phyloP scores from a whole-genome alignment of 1,140 invertebrate species.

The Sycobia sp. region DNA sequence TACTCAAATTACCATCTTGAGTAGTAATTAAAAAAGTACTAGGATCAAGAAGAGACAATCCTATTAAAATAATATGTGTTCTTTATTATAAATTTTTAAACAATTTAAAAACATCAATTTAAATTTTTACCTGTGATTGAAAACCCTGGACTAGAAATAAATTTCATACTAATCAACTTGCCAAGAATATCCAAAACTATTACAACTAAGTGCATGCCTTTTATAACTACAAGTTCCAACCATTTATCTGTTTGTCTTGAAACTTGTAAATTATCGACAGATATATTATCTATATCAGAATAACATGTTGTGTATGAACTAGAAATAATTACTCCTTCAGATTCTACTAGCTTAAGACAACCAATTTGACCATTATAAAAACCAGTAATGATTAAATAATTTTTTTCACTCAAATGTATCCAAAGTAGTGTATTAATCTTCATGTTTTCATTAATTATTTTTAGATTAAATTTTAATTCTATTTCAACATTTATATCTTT shows the following conservation, averaged over 20 bases:
- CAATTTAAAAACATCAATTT: not conserved
- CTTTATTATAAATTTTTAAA: constrained; percentile 3
- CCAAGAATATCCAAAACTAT: constrained; percentile 37
- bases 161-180: constrained; percentile 30
- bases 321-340: constrained; percentile 31
- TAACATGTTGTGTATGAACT: constrained; percentile 35
- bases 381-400: constrained; percentile 47
- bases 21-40: constrained; percentile 44
- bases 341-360: constrained; percentile 36
- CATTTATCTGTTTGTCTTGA: constrained; percentile 32
- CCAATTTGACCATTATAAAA: constrained; percentile 50
- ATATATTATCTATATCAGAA: constrained; percentile 43
- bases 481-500: constrained; percentile 35
- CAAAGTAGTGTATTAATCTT: constrained; percentile 49
- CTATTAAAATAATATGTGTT: constrained; percentile 38
- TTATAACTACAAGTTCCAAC: constrained; percentile 41
- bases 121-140: constrained; percentile 45
- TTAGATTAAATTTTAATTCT: constrained; percentile 35
- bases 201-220: constrained; percentile 42
- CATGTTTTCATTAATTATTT: constrained; percentile 24
- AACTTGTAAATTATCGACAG: constrained; percentile 40
- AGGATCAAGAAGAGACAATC: constrained; percentile 36
- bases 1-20: constrained; percentile 46
- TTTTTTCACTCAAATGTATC: constrained; percentile 36
- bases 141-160: constrained; percentile 39